These are phyloP conservation scores for Nymphalis c-album DNA, from an alignment of 2,888 invertebrate species.

Conservation along the genomic window DNA sequence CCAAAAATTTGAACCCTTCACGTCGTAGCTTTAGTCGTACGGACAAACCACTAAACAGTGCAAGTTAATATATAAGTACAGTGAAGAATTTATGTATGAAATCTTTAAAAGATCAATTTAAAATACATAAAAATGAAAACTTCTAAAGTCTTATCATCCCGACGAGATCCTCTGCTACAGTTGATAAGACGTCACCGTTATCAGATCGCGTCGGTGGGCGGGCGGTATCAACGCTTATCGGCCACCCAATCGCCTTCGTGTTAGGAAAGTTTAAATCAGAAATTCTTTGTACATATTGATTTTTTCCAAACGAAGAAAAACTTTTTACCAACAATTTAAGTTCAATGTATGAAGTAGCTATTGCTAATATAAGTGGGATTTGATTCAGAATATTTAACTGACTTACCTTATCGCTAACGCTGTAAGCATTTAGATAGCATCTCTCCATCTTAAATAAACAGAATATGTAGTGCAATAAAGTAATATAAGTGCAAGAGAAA, in stretches of 20 bases:
- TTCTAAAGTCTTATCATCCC: conserved; percentile 1
- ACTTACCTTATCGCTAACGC: too few species aligned
- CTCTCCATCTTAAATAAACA: too few species aligned
- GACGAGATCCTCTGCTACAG: conserved; percentile 8
- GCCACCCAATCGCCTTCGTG: conserved; percentile 9
- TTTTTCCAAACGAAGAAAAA: conserved; percentile 2
- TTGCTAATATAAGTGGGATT: too few species aligned
- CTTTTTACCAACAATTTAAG: not conserved
- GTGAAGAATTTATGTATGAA: not conserved
- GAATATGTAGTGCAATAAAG: too few species aligned
- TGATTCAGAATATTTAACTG: too few species aligned
- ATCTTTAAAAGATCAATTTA: not conserved
- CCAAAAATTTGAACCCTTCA: too few species aligned
- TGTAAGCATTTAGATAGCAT: too few species aligned
- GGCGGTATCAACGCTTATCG: conserved; percentile 26
- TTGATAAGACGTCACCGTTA: conserved; percentile 28
- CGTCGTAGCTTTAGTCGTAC: too few species aligned
- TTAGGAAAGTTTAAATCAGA: conserved; percentile 8
- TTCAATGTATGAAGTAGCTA: not conserved
- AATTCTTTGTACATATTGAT: conserved; percentile 5
- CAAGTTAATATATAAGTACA: too few species aligned
- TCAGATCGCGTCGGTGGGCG: conserved; percentile 26
- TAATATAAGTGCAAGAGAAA: too few species aligned
- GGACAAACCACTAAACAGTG: too few species aligned
- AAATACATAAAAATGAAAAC: conserved; percentile 2